Evolutionary conservation across 2,797 vertebrate species (phyloP), one percentile per base, ranked within the genome.

Genomic region (Remorina albescens): DNA sequence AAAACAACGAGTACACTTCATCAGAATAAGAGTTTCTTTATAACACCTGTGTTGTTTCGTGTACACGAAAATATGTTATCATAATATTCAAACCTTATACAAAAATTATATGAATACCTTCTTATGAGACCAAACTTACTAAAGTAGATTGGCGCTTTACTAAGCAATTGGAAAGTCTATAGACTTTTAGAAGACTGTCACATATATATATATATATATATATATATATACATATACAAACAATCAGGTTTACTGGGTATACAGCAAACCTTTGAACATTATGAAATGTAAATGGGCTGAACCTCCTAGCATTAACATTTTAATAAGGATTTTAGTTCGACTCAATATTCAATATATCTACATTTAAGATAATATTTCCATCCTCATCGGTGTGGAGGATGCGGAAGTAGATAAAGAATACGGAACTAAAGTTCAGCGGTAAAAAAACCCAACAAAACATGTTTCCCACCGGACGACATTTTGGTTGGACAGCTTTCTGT

Each of bases 391-490:
- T n/a, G 23, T 16, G 8, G 46, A 49, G 46, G 6, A 12, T 1
- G 9, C 0, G 8, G 8, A 18, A 32, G n/a, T 21, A 2, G 46
- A n/a, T 30, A 2, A 2, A n/a, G 1, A 16, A 21, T 1, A 65
- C 86, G 89, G 89, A 90, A 86, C 89, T 0, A 0, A 67, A 6
- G 0, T 44, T 53, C 18, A 2, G 5, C 6, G 4, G 28, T 8
- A 9, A 6, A 15, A 39, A 30, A 30, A 30, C 3, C 3, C 3
- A 30, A 30, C 30, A 6, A 30, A 30, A 30, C 3, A 30, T 0
- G 85, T 90, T 92, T 84, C 87, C 9, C 0, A 0, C 53, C 86
- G 91, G 83, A 71, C 0, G 26, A 41, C 2, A 58, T 36, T 59
- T 30, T 1, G 0, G 39, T 16, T 3, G 85, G 12, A 71, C 63